phyloP scores from a whole-genome alignment of 2,888 invertebrate genomes.

The Anthrax anthrax region DNA sequence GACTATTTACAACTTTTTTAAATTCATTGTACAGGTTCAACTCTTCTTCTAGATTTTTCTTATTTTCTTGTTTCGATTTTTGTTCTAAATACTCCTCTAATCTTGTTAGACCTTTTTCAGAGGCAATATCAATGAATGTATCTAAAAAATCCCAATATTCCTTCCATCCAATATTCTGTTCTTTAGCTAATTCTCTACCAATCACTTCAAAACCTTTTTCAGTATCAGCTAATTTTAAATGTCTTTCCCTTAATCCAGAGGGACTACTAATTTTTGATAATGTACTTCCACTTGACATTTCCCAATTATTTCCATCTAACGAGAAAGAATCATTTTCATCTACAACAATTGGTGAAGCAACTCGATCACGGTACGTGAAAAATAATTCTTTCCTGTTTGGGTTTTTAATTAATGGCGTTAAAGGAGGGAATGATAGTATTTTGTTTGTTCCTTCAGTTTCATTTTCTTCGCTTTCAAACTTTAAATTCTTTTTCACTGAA shows the following conservation, averaged over 20 bases:
- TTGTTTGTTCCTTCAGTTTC: not conserved
- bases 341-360: slow-evolving; percentile 14
- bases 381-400: slow-evolving; percentile 20
- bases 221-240: slow-evolving; percentile 51
- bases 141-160: slow-evolving; percentile 90
- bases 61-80: slow-evolving; percentile 9
- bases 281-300: slow-evolving; percentile 8
- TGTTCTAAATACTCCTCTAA: slow-evolving; percentile 55
- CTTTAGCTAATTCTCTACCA: slow-evolving; percentile 55
- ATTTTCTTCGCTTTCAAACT: not conserved
- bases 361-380: slow-evolving; percentile 20
- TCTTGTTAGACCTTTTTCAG: slow-evolving; percentile 53
- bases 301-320: slow-evolving; percentile 3
- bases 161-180: slow-evolving; percentile 65
- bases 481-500: not conserved
- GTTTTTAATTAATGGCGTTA: slow-evolving; percentile 10
- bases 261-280: slow-evolving; percentile 15
- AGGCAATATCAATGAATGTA: slow-evolving; percentile 62
- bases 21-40: slow-evolving; percentile 10
- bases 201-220: slow-evolving; percentile 80
- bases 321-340: slow-evolving; percentile 10
- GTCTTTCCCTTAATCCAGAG: slow-evolving; percentile 29
- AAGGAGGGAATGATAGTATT: not conserved
- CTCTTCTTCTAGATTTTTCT: slow-evolving; percentile 6
- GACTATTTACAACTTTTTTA: slow-evolving; percentile 9